Base-by-base conservation (phyloP, 2,888 invertebrate species). In the Phengaris arion region DNA sequence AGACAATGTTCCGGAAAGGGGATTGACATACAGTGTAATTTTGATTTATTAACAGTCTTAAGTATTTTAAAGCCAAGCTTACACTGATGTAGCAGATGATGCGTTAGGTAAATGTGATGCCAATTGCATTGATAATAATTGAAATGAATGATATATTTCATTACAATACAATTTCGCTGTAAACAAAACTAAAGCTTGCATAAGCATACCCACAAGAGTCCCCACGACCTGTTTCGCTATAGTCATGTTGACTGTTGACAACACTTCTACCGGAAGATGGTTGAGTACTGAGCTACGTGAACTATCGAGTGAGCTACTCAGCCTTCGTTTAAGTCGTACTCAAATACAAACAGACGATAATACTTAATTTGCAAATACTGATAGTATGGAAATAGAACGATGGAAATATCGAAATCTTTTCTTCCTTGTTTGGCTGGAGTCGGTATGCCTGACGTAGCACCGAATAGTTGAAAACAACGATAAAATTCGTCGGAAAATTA, bases 141-240 rank as follows among this genome's bases (percentile, higher is more conserved):
- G 35, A 3, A 35, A 35, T 4, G 4, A 35, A 35, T 35, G 35
- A 22, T 22, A 22, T 22, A 22, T 22, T 22, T 22, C 1, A 1
- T 22, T 22, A 1, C 22, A 22, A 22, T 22, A 22, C 22, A 22
- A 1, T 35, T 35, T 35, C 4, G 35, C 2, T 35, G 35, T 35
- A 35, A 2, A 35, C 35, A 35, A 35, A 35, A 35, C 35, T 35
- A 35, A 35, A 35, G 35, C 35, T 35, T 35, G 35, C 35, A 35
- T 2, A 1, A 2, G 35, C 68, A 45, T 75, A 69, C 75, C 75
- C 57, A 75, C 57, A 0, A 75, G 55, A 15, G 75, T 75, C 12
- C 69, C 45, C n/a, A 75, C 46, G 2, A 75, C 52, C 52, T 75
- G 75, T 46, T 75, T 75, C 1, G 10, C 46, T 55, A 69, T 55